A percentile compares a stretch with the other conserved stretches of the same genome.
Conservation (phyloP, 1,140 invertebrate genomes). For the Aphidius ervi region DNA sequence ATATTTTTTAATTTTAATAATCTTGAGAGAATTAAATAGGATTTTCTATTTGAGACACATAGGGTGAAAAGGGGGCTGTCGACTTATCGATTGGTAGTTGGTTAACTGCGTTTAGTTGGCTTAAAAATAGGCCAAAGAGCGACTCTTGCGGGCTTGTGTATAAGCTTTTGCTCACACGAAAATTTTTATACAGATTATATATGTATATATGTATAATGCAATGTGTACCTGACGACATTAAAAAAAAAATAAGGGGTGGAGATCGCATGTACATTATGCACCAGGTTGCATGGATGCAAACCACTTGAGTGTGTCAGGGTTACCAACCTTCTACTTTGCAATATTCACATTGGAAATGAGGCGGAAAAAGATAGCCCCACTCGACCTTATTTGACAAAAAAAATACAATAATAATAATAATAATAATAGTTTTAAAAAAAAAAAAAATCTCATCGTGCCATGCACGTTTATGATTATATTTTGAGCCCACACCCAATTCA, state of each 20-base stretch:
- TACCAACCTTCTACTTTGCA: conserved; percentile 30
- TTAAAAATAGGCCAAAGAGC: conserved; percentile 40
- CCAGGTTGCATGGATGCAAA: conserved; percentile 28
- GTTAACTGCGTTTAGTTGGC: conserved; percentile 35
- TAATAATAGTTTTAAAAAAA: neutral
- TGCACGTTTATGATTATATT: neutral
- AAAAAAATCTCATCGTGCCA: neutral
- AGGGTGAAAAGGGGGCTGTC: too few relatives aligned
- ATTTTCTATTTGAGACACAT: conserved; percentile 6
- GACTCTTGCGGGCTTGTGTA: conserved; percentile 22
- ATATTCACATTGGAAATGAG: neutral
- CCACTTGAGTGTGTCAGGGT: conserved; percentile 48
- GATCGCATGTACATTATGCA: conserved; percentile 45
- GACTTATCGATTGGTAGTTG: conserved; percentile 38
- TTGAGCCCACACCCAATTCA: too few relatives aligned
- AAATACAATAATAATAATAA: neutral
- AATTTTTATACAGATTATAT: conserved; percentile 10
- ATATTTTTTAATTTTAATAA: too few relatives aligned
- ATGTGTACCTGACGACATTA: neutral
- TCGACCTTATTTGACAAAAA: neutral
- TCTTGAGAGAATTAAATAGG: too few relatives aligned
- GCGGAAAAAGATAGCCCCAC: too few relatives aligned
- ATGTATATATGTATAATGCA: neutral
- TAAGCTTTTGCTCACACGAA: conserved; percentile 18
- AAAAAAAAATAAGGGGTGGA: conserved; percentile 23